phyloP scores from a whole-genome alignment of 53 echinoderm and acorn worm species.

The Echinarachnius parma region DNA sequence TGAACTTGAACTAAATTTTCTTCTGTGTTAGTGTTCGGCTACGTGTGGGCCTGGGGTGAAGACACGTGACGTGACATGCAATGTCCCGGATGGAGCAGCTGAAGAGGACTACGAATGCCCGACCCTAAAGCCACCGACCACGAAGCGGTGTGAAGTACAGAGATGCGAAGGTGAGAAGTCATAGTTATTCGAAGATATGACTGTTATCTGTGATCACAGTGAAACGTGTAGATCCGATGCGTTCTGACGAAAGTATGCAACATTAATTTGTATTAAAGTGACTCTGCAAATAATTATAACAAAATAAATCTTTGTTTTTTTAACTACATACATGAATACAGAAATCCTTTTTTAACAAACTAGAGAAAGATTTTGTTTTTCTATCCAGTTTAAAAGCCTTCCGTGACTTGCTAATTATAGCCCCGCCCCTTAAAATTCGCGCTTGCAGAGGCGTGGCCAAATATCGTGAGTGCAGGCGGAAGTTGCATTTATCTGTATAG shows the following conservation, averaged over 20 bases:
- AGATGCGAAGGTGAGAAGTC: constrained; percentile 8
- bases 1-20: not conserved
- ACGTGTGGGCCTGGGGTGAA: constrained; percentile 31
- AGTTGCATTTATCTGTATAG: too few relatives aligned
- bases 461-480: too few relatives aligned
- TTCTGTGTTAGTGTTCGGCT: constrained; percentile 13
- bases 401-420: too few relatives aligned
- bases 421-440: too few relatives aligned
- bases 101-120: constrained; percentile 25
- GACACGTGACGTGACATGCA: constrained; percentile 16
- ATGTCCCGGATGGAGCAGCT: constrained; percentile 4
- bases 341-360: too few relatives aligned
- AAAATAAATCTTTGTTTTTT: too few relatives aligned
- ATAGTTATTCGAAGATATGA: not conserved
- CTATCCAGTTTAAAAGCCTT: too few relatives aligned
- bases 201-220: not conserved
- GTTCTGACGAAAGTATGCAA: not conserved
- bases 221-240: not conserved
- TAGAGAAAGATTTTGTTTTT: too few relatives aligned
- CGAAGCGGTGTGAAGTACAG: constrained; percentile 12
- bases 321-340: too few relatives aligned
- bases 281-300: too few relatives aligned
- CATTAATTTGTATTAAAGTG: not conserved
- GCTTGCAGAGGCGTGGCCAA: too few relatives aligned
- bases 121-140: constrained; percentile 1